phyloP scores from a whole-genome alignment of 2,888 invertebrate genomes.

The Dynastes maya region DNA sequence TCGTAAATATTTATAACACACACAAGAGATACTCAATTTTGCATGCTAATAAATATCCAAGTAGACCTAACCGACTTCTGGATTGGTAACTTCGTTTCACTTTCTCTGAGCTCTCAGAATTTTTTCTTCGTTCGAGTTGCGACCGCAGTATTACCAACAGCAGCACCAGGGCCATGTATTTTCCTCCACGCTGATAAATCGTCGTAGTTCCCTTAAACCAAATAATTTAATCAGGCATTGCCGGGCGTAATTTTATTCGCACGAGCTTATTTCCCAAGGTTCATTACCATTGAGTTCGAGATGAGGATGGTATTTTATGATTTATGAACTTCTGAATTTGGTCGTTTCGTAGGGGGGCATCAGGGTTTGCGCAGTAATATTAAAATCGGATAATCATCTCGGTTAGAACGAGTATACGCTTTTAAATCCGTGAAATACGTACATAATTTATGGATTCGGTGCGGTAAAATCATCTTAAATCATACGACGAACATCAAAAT shows the following conservation, averaged over 20 bases:
- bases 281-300: slow-evolving; percentile 52
- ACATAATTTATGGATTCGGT: too few relatives aligned
- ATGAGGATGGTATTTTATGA: slow-evolving; percentile 51
- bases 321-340: slow-evolving; percentile 50
- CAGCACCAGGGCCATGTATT: not conserved
- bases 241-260: slow-evolving; percentile 26
- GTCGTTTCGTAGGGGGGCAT: slow-evolving; percentile 12
- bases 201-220: slow-evolving; percentile 31
- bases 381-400: slow-evolving; percentile 1
- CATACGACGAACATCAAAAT: too few relatives aligned
- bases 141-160: not conserved
- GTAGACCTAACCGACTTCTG: slow-evolving; percentile 13
- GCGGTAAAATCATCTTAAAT: too few relatives aligned
- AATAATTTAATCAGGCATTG: slow-evolving; percentile 48
- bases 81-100: slow-evolving; percentile 5
- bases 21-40: slow-evolving; percentile 18
- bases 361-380: slow-evolving; percentile 39
- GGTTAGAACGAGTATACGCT: not conserved
- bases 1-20: slow-evolving; percentile 36
- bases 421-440: too few relatives aligned
- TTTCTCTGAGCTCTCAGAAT: not conserved
- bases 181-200: slow-evolving; percentile 27
- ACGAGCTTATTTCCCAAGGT: slow-evolving; percentile 48
- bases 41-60: slow-evolving; percentile 40
- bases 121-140: not conserved